phyloP scores from a whole-genome alignment of 2,888 invertebrate genomes.

The Lasioglossum leucozonium region DNA sequence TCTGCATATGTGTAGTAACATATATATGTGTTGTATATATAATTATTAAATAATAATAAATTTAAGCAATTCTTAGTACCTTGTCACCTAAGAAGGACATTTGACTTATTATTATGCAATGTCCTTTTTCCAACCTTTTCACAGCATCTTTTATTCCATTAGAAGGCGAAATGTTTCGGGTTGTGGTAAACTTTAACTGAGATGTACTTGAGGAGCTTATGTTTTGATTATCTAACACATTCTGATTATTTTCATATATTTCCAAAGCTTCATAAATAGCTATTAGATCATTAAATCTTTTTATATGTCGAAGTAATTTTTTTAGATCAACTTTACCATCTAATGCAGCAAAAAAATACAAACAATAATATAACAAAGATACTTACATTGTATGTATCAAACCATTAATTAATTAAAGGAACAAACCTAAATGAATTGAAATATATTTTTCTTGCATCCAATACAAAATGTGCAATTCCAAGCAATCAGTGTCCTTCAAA shows the following conservation, averaged over 20 bases:
- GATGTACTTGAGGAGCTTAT: not conserved
- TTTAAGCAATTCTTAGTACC: slow-evolving; percentile 35
- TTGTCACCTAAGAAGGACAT: slow-evolving; percentile 48
- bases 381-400: not conserved
- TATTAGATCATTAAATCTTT: slow-evolving; percentile 54
- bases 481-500: slow-evolving; percentile 51
- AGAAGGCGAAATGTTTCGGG: not conserved
- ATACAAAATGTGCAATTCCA: slow-evolving; percentile 74
- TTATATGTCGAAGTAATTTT: slow-evolving; percentile 66
- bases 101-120: slow-evolving; percentile 78
- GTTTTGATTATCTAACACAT: slow-evolving; percentile 44
- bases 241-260: slow-evolving; percentile 28
- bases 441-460: slow-evolving; percentile 71
- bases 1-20: not conserved
- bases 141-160: not conserved
- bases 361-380: not conserved
- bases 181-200: slow-evolving; percentile 3
- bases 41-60: not conserved
- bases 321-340: slow-evolving; percentile 54
- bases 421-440: slow-evolving; percentile 64
- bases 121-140: slow-evolving; percentile 71
- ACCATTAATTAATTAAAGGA: slow-evolving; percentile 4
- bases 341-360: slow-evolving; percentile 26
- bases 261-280: slow-evolving; percentile 64
- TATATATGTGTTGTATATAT: not conserved